phyloP scores from a whole-genome alignment of 2,888 invertebrate genomes.

The Tyria jacobaeae region DNA sequence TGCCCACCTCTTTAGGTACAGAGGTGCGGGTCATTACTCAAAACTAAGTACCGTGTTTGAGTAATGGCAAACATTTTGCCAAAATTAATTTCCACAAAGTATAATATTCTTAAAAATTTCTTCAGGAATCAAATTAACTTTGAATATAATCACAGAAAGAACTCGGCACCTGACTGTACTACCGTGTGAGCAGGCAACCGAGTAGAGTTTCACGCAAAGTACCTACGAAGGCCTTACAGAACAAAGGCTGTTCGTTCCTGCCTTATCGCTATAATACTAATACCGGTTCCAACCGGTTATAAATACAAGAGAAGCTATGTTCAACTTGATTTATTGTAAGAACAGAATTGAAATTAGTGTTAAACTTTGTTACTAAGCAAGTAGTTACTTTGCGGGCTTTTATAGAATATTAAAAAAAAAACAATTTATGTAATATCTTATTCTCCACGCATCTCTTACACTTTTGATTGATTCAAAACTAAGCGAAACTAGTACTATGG shows the following conservation, averaged over 20 bases:
- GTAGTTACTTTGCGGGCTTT: neutral
- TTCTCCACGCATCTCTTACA: no score
- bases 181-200: constrained; percentile 39
- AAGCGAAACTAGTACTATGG: no score
- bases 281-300: constrained; percentile 30
- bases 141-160: constrained; percentile 23
- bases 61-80: no score
- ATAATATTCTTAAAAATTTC: constrained; percentile 1
- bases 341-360: constrained; percentile 5
- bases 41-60: no score
- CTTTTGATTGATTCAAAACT: no score
- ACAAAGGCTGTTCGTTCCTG: constrained; percentile 38
- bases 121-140: constrained; percentile 13
- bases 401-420: no score
- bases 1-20: no score
- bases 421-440: no score
- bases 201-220: constrained; percentile 43
- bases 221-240: constrained; percentile 43
- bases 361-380: neutral
- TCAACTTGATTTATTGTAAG: constrained; percentile 27
- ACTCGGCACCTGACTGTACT: constrained; percentile 23
- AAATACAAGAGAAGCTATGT: constrained; percentile 36
- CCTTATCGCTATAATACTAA: constrained; percentile 55
- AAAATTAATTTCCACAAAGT: no score
- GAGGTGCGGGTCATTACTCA: no score